These are phyloP conservation scores for Gambelia wislizenii DNA, from an alignment of 2,797 vertebrate species.

Conservation along the genomic window DNA sequence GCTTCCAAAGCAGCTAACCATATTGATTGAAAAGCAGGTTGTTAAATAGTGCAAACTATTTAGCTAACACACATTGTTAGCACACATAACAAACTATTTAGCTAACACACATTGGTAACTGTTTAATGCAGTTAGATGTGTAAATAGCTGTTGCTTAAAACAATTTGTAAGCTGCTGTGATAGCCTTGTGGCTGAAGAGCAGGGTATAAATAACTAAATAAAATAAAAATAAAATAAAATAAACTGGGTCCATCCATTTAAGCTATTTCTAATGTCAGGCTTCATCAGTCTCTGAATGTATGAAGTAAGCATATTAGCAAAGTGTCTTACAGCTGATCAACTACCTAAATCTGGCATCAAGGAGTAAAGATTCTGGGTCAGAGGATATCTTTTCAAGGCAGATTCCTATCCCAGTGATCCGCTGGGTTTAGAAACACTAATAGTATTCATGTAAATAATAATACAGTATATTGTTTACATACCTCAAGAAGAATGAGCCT, in stretches of 20 bases:
- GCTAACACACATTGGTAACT: too few relatives aligned
- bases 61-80: too few relatives aligned
- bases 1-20: background rate
- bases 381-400: background rate
- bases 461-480: background rate
- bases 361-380: background rate
- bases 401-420: background rate
- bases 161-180: too few relatives aligned
- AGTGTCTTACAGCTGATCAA: background rate
- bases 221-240: too few relatives aligned
- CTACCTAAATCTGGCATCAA: background rate
- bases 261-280: background rate
- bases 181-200: too few relatives aligned
- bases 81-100: too few relatives aligned
- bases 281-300: background rate
- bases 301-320: background rate
- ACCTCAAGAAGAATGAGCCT: background rate
- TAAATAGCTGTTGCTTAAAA: too few relatives aligned
- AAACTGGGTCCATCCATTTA: background rate
- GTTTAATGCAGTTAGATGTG: too few relatives aligned
- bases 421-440: background rate
- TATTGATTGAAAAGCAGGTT: background rate
- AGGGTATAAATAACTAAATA: too few relatives aligned
- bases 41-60: background rate
- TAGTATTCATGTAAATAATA: background rate